A percentile compares a stretch with the other conserved stretches of the same genome.
Conservation (phyloP, 2,113 vertebrate genomes). For the Apteryx owenii region DNA sequence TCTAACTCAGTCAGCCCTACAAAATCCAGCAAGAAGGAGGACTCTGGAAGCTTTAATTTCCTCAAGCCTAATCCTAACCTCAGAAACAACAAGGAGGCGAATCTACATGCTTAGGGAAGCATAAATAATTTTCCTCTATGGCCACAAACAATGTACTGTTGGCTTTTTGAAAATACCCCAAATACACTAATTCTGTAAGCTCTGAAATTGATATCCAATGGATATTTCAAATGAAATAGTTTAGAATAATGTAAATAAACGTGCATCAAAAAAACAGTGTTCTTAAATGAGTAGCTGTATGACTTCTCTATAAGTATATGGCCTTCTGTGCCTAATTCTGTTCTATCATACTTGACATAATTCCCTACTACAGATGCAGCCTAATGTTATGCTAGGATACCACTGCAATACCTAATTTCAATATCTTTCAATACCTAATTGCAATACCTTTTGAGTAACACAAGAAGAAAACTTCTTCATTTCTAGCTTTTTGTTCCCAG, state of each 20-base stretch:
- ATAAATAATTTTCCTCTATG: background rate
- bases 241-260: background rate
- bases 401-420: no score
- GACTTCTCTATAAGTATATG: background rate
- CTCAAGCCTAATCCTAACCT: no score
- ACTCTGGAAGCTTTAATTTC: no score
- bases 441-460: no score
- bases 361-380: background rate
- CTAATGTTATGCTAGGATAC: no score
- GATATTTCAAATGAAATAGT: background rate
- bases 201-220: background rate
- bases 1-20: no score
- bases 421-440: no score
- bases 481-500: no score
- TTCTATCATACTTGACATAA: background rate
- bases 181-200: background rate
- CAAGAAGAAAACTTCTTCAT: no score
- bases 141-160: background rate
- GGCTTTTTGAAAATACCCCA: background rate
- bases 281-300: background rate
- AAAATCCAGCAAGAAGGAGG: no score
- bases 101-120: background rate
- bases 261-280: background rate
- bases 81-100: no score
- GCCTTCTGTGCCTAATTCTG: background rate